phyloP scores from a whole-genome alignment of 1,140 invertebrate genomes.

The Araneus ventricosus region DNA sequence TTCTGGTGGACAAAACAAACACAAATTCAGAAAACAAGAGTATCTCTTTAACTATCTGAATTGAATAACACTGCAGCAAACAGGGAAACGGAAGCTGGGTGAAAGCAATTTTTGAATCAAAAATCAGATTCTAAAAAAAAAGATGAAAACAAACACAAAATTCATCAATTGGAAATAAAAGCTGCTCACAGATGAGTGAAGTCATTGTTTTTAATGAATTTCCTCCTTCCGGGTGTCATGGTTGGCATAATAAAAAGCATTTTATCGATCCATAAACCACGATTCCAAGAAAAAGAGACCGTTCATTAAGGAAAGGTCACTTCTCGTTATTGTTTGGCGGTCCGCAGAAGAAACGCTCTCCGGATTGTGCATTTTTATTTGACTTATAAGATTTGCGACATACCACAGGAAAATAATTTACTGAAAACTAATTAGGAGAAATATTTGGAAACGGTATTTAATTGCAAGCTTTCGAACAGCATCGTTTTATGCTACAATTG shows the following conservation, averaged over 20 bases:
- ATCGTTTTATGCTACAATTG: no score
- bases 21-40: no score
- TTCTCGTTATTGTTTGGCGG: background rate
- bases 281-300: background rate
- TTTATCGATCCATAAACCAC: background rate
- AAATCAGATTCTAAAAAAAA: background rate
- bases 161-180: background rate
- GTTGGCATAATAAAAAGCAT: background rate
- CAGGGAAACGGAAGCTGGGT: no score
- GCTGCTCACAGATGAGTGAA: background rate
- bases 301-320: background rate
- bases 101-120: no score
- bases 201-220: background rate
- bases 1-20: no score
- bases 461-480: no score
- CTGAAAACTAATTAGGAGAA: no score
- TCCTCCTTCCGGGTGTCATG: slow-evolving; percentile 20
- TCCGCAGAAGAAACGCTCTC: background rate
- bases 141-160: background rate
- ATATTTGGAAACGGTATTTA: no score
- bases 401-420: no score
- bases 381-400: no score
- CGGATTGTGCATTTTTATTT: background rate
- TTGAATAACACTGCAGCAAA: no score
- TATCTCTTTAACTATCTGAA: no score